These are phyloP conservation scores for Lepus europaeus DNA, from an alignment of 2,113 vertebrate species.

Conservation along the genomic window DNA sequence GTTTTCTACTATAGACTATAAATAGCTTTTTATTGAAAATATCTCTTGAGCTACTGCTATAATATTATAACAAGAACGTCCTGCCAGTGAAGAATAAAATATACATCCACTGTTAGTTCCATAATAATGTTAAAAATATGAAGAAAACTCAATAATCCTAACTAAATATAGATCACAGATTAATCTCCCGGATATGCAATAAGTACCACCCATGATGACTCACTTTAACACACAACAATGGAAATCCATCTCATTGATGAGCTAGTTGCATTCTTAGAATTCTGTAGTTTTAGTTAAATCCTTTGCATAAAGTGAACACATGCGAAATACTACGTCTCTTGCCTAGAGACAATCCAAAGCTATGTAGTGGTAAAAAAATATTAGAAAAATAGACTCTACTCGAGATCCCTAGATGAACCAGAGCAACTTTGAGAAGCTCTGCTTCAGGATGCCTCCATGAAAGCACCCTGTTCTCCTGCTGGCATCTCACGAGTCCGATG, in stretches of 20 bases:
- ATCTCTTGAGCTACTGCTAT: constrained; percentile 75
- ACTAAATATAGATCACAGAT: constrained; percentile 62
- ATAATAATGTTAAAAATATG: constrained; percentile 69
- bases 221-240: not conserved
- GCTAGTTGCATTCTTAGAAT: constrained; percentile 25
- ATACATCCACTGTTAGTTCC: constrained; percentile 83
- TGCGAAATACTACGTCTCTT: not conserved
- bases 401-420: constrained; percentile 16
- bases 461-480: not conserved
- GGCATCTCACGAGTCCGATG: not conserved
- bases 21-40: constrained; percentile 73
- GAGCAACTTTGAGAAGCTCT: not conserved
- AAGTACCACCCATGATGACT: not conserved
- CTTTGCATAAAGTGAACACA: constrained; percentile 35
- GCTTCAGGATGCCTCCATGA: not conserved
- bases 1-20: constrained; percentile 73
- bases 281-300: not conserved
- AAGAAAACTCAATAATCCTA: constrained; percentile 82
- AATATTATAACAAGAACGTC: constrained; percentile 61
- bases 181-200: constrained; percentile 42
- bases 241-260: constrained; percentile 10
- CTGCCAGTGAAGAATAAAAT: constrained; percentile 83
- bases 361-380: not conserved
- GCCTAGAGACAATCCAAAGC: constrained; percentile 20
- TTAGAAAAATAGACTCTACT: not conserved